Percentiles rank a stretch among this genome's conserved stretches.
These are phyloP conservation scores for Enoplosus armatus DNA, from an alignment of 2,797 vertebrate species.

Conservation along the genomic window DNA sequence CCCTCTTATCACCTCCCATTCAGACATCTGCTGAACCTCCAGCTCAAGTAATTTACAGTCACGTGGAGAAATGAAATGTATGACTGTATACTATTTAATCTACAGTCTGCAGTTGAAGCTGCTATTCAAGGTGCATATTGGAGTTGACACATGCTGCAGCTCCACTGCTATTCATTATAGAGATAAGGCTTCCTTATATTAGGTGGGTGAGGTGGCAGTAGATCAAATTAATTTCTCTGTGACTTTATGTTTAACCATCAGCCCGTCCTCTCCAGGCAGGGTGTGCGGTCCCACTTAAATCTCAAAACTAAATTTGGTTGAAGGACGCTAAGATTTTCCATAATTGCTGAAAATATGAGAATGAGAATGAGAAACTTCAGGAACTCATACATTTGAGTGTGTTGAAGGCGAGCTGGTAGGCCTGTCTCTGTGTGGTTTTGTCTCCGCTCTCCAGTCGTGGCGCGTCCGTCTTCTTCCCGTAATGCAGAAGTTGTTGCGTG, in stretches of 20 bases:
- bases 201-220: slow-evolving; percentile 18
- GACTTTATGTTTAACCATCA: slow-evolving; percentile 49
- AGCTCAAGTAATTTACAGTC: slow-evolving; percentile 60
- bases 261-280: background rate
- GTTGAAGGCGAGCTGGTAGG: slow-evolving; percentile 91
- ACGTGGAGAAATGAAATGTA: slow-evolving; percentile 53
- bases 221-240: slow-evolving; percentile 61
- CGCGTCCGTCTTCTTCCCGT: slow-evolving; percentile 72
- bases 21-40: slow-evolving; percentile 67
- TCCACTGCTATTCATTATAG: slow-evolving; percentile 64
- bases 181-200: slow-evolving; percentile 63
- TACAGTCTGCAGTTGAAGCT: slow-evolving; percentile 67
- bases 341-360: slow-evolving; percentile 4
- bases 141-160: slow-evolving; percentile 59
- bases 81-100: slow-evolving; percentile 71
- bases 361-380: background rate
- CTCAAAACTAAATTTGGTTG: slow-evolving; percentile 10
- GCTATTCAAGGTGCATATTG: slow-evolving; percentile 64
- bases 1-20: slow-evolving; percentile 70
- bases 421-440: slow-evolving; percentile 75
- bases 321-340: background rate
- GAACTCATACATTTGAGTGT: slow-evolving; percentile 87
- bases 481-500: slow-evolving; percentile 76
- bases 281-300: background rate
- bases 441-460: slow-evolving; percentile 65